phyloP scores from a whole-genome alignment of 23 tunicate species.

The Halocynthia roretzi region DNA sequence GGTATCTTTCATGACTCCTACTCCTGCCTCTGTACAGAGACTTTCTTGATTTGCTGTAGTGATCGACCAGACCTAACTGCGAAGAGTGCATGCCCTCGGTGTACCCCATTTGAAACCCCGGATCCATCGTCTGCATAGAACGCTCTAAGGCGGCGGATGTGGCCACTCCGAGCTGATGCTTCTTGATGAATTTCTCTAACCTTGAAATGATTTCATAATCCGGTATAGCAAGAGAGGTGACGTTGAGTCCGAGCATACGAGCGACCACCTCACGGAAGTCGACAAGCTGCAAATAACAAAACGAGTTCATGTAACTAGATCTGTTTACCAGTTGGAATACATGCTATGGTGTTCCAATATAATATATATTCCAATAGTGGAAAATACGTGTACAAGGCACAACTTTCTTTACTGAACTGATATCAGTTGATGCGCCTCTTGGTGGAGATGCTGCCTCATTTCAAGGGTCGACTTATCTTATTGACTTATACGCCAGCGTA shows the following conservation, averaged over 20 bases:
- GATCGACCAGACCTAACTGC: slow-evolving; percentile 15
- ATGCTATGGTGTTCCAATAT: neutral
- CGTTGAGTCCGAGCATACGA: slow-evolving; percentile 89
- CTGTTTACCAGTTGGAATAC: too few relatives aligned
- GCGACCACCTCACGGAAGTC: slow-evolving; percentile 98
- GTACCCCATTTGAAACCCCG: slow-evolving; percentile 55
- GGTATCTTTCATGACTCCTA: slow-evolving; percentile 27
- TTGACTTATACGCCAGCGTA: too few relatives aligned
- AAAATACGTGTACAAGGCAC: too few relatives aligned
- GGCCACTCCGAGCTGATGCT: slow-evolving; percentile 81
- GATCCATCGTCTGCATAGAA: slow-evolving; percentile 60
- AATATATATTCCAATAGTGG: neutral
- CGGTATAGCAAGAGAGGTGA: slow-evolving; percentile 79
- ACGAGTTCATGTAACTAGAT: neutral
- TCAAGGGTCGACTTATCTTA: too few relatives aligned
- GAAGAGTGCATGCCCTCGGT: slow-evolving; percentile 8
- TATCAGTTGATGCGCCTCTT: neutral
- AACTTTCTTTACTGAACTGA: neutral
- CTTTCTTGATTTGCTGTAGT: slow-evolving; percentile 16
- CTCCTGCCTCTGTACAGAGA: slow-evolving; percentile 34
- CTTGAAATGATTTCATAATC: slow-evolving; percentile 84
- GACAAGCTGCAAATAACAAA: slow-evolving; percentile 49
- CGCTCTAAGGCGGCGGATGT: slow-evolving; percentile 51
- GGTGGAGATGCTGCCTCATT: too few relatives aligned
- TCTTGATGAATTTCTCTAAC: slow-evolving; percentile 73